Evolutionary conservation across 2,797 vertebrate genomes (phyloP), one percentile per base, ranked within the genome.

Genomic region (Gymnopithys bicolor): DNA sequence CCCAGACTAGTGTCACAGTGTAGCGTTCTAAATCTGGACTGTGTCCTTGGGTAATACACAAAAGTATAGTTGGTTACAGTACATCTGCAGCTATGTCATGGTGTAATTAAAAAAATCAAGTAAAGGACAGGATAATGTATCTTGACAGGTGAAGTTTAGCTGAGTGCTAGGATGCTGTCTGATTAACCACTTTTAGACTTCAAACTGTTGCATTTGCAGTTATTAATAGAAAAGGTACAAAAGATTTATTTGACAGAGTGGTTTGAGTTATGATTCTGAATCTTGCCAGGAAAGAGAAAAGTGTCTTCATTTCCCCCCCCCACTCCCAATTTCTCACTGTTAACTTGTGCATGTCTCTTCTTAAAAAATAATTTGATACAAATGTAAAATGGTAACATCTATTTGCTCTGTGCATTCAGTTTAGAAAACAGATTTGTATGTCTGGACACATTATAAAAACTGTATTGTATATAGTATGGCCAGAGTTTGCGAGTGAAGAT

Each of bases 151-250:
- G 33, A 63, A 83, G 19, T 90, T 78, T 24, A 81, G 45, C 13
- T 52, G 59, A 82, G 30, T 60, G 25, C 37, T 75, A 87, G 48
- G 60, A 22, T 55, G 10, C 7, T 84, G 51, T 64, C 19, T n/a
- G 45, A 63, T 83, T 6, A 59, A 75, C 63, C 76, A 60, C 23
- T 93, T 71, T 59, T 87, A 89, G 68, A 89, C 46, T 84, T 80
- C 74, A 91, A 89, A 79, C 68, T 91, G 74, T 15, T 92, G 89
- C 79, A 96, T 91, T 82, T 95, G 64, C 89, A 97, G 71, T 83
- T 91, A 94, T 71, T 94, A 0, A 45, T 80, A 96, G 41, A 96
- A 96, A 97, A 98, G 96, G 82, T 97, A 97, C n/a, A 96, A 96
- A 96, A 91, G 63, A 80, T 79, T 93, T 92, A 96, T 92, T 97